Evolutionary conservation across 2,797 vertebrate genomes (phyloP), one percentile per base, ranked within the genome.

Genomic region (Urocyon cinereoargenteus): DNA sequence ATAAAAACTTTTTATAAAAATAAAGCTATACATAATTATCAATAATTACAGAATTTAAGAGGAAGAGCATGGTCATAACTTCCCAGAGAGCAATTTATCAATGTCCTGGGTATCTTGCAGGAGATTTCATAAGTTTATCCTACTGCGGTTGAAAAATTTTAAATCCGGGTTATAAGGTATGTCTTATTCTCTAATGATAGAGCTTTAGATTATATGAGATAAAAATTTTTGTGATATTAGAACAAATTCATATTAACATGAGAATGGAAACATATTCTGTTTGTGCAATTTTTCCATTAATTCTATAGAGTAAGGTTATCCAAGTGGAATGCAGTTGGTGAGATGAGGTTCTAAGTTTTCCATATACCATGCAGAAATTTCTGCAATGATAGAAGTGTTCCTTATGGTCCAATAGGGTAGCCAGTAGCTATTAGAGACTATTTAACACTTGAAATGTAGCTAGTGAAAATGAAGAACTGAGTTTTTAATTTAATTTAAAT

Each of bases 401-500:
- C 84, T 31, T 82, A 21, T 61, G 19, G 9, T 55, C 21, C 61
- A 55, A 21, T 62, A 62, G 7, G 5, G 73, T 53, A 61, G 40
- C 13, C 81, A 72, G 5, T 61, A 90, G 6, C 5, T 53, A 86
- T 21, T 36, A 22, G 19, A 68, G 21, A 10, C 24, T 86, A 55
- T 19, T 40, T 51, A 70, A 49, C 21, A 28, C 31, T 66, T 64
- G 59, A 40, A 81, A 75, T 81, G 19, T 40, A n/a, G 1, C 57
- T 59, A 53, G 22, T 40, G 28, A 26, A 86, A 81, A 4, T 45
- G 21, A 66, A 5, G 16, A 84, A 51, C 19, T 57, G 24, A 90
- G 12, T 49, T 77, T 78, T 91, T 78, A 73, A 66, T 73, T 81
- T 64, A 49, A 78, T 34, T 81, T 95, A 57, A 90, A 75, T 79